phyloP scores from a whole-genome alignment of 2,797 vertebrate genomes.

The Poliocrania exsul region DNA sequence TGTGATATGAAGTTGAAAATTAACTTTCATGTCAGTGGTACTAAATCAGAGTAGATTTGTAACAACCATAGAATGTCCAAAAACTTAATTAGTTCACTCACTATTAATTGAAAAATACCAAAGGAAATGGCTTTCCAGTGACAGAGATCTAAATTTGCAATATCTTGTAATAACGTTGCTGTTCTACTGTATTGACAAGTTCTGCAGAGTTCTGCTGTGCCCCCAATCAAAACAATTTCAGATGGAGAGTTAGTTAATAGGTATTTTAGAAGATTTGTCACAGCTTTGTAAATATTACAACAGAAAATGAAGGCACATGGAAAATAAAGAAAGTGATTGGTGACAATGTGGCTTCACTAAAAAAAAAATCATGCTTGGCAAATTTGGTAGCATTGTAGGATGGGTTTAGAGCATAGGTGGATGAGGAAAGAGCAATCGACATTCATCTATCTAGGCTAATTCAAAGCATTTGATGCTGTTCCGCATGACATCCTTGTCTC shows the following conservation, averaged over 20 bases:
- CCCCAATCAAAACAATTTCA: neutral
- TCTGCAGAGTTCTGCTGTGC: neutral
- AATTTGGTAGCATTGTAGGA: neutral
- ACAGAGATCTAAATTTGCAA: neutral
- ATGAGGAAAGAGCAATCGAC: neutral
- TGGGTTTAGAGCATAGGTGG: neutral
- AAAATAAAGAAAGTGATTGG: neutral
- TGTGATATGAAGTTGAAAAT: constrained; percentile 2
- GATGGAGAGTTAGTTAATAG: neutral
- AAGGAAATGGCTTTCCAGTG: neutral
- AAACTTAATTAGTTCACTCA: neutral
- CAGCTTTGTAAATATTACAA: neutral
- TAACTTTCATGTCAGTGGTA: neutral
- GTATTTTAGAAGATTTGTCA: neutral
- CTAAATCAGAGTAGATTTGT: neutral
- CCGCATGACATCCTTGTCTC: neutral
- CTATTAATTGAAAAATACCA: constrained; percentile 12
- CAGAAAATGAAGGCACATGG: neutral
- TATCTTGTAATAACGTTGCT: neutral
- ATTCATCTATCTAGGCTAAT: rapidly evolving
- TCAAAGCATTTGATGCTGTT: neutral
- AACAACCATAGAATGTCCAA: neutral
- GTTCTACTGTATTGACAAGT: neutral
- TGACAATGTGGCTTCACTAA: rapidly evolving
- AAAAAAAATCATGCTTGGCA: neutral